Conservation (phyloP, 30 jellyfish, hydroid and myxozoan genomes). For the Sanderia malayensis region DNA sequence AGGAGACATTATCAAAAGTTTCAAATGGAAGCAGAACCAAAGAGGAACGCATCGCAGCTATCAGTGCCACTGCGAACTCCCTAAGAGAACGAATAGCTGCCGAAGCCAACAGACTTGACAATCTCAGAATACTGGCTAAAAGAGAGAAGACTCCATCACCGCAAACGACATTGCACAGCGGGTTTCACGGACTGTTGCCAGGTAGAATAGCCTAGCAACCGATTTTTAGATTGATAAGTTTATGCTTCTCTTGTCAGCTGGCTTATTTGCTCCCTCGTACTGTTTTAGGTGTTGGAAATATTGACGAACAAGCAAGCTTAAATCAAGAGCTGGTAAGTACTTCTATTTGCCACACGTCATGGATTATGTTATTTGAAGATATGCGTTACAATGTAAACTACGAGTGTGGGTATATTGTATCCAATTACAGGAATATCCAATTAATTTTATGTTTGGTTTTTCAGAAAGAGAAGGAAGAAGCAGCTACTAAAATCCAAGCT, state of each 20-base stretch:
- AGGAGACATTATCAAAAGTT: neutral
- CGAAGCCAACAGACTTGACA: constrained; percentile 77
- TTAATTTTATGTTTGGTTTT: no score
- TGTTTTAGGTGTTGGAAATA: constrained; percentile 51
- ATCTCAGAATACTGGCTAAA: constrained; percentile 30
- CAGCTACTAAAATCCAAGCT: constrained; percentile 91
- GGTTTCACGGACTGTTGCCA: constrained; percentile 61
- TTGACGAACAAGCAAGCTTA: constrained; percentile 67
- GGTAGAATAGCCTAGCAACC: no score
- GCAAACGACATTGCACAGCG: constrained; percentile 24
- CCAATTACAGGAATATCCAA: no score
- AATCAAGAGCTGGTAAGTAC: constrained; percentile 54
- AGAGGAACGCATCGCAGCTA: constrained; percentile 92
- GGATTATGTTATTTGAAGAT: no score
- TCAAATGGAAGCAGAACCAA: constrained; percentile 12
- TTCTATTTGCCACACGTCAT: no score
- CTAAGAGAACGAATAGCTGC: constrained; percentile 70
- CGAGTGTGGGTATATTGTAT: no score
- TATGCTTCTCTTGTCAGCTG: no score
- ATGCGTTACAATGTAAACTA: no score
- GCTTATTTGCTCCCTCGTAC: no score
- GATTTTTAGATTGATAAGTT: no score
- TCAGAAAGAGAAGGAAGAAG: constrained; percentile 68
- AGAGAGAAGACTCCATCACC: constrained; percentile 53
- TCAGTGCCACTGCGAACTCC: constrained; percentile 83